phyloP scores from a whole-genome alignment of 2,113 vertebrate species.

The Oxyruncus cristatus region DNA sequence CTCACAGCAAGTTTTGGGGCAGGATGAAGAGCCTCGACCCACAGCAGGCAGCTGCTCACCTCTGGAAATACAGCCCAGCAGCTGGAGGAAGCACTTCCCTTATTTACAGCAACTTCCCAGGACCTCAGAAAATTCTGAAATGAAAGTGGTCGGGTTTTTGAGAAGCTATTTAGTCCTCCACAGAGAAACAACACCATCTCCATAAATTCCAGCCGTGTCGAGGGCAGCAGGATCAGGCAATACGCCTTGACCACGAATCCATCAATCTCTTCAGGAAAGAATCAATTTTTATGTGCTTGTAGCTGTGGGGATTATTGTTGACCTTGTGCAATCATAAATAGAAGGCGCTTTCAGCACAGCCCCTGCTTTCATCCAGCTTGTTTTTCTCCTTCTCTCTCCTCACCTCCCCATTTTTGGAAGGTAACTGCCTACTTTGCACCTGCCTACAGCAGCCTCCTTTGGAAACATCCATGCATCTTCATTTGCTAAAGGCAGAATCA shows the following conservation, averaged over 20 bases:
- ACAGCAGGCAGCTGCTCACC: not conserved
- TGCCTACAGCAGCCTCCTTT: not conserved
- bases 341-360: slow-evolving; percentile 14
- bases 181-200: not conserved
- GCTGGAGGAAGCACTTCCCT: not conserved
- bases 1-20: fast-evolving
- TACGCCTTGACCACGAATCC: not conserved
- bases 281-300: slow-evolving; percentile 59
- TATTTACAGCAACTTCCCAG: not conserved
- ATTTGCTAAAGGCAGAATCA: not conserved
- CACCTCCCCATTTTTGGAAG: not conserved
- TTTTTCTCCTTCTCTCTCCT: not conserved
- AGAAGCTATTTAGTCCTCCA: not conserved
- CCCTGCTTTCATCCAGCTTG: not conserved
- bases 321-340: slow-evolving; percentile 49
- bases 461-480: not conserved
- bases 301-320: slow-evolving; percentile 44
- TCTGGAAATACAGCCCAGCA: not conserved
- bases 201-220: not conserved
- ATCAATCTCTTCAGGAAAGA: slow-evolving; percentile 47
- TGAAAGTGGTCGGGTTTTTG: not conserved
- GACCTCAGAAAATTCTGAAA: not conserved
- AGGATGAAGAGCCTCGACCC: not conserved
- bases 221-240: slow-evolving; percentile 18
- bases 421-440: not conserved